Evolutionary conservation across 2,888 invertebrate species (phyloP).

Genomic region (Tetrapedia diversipes): DNA sequence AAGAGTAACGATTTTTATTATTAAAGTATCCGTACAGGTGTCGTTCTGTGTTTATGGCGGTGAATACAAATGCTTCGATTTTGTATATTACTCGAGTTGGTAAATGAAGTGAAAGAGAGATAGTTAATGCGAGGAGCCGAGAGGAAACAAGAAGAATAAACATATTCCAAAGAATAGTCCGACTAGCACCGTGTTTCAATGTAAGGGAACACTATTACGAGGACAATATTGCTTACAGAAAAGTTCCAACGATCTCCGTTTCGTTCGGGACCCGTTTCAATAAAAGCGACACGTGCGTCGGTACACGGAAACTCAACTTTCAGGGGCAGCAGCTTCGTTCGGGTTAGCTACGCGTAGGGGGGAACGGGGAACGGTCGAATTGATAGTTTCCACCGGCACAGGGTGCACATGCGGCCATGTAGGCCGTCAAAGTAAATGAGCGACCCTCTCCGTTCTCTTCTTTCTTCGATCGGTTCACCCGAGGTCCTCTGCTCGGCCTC

Average conservation of each 20-base stretch:
- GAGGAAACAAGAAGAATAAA: too few relatives aligned
- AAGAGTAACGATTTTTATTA: too few relatives aligned
- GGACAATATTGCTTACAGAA: too few relatives aligned
- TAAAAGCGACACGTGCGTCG: background rate
- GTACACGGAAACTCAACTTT: background rate
- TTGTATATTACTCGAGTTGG: too few relatives aligned
- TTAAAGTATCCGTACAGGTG: too few relatives aligned
- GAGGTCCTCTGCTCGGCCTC: slow-evolving; percentile 38
- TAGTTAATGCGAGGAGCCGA: too few relatives aligned
- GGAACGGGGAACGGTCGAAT: slow-evolving; percentile 58
- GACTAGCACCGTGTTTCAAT: too few relatives aligned
- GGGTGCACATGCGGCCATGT: slow-evolving; percentile 60
- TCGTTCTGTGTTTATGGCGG: too few relatives aligned
- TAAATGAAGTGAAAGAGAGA: too few relatives aligned
- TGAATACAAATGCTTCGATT: too few relatives aligned
- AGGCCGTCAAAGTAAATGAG: slow-evolving; percentile 74
- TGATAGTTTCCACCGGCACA: slow-evolving; percentile 70
- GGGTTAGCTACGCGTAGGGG: background rate
- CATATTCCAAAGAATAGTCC: too few relatives aligned
- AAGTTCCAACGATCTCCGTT: background rate
- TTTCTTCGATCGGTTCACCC: slow-evolving; percentile 57
- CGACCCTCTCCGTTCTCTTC: slow-evolving; percentile 46
- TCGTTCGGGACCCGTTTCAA: background rate
- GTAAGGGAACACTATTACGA: too few relatives aligned
- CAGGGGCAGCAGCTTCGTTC: background rate